Evolutionary conservation across 2,113 vertebrate genomes (phyloP), one percentile per base, ranked within the genome.

Genomic region (Arothron firmamentum): DNA sequence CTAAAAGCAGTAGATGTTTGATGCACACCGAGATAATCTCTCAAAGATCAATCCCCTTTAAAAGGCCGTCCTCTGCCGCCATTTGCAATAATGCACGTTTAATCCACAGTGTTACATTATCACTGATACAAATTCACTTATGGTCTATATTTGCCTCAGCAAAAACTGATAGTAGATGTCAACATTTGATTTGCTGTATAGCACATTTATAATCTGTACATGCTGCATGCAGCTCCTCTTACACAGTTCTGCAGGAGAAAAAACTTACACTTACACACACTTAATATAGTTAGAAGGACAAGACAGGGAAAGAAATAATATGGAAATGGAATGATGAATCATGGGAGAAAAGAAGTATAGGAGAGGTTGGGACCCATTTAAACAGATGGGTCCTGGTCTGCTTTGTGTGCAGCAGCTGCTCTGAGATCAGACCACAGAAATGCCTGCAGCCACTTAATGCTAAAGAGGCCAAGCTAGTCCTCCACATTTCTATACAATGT

Each of bases 361-460:
- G 4, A 38, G 14, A 48, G 14, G 17, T 12, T n/a, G 10, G 41
- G 47, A 2, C 21, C 23, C n/a, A 6, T 68, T 63, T 59, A 67
- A 77, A 77, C 90, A 91, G 87, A 88, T 89, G 88, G 88, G 75
- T 67, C 55, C 46, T 70, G 65, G 77, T 72, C 70, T 74, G 70
- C 72, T 81, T 57, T 80, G 66, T 74, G 69, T 75, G 75, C 77
- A 87, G 83, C 87, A 91, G 86, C 89, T 90, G 88, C 83, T 83
- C 75, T 59, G 55, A 81, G 70, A 86, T 83, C 65, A 72, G 71
- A 65, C 79, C 74, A 69, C 56, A 70, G 71, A 73, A 75, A 72
- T 70, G 67, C 75, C 71, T 69, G 46, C 55, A 79, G 75, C 67
- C 18, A 6, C 64, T 59, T n/a, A 25, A 65, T 54, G 54, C 56